Evolutionary conservation across 64 coral and sea anemone genomes (phyloP).

Genomic region (Actinia equina): DNA sequence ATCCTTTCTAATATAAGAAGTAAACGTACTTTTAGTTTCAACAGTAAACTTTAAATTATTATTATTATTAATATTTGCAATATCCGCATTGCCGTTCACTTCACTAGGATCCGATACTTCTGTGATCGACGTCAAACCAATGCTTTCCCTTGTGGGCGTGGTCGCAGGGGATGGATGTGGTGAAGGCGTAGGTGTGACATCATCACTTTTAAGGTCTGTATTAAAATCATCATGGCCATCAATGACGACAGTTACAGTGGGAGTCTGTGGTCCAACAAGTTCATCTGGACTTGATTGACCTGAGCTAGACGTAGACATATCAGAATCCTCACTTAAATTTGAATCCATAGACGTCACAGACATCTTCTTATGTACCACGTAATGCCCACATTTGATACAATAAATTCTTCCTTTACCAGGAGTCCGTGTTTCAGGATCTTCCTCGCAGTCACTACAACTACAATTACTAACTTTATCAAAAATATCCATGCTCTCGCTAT

Average conservation of each 20-base stretch:
- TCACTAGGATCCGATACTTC: conserved; percentile 28
- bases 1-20: background rate
- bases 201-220: background rate
- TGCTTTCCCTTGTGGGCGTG: conserved; percentile 4
- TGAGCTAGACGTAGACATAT: conserved; percentile 32
- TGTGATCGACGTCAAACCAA: background rate
- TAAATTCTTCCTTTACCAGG: background rate
- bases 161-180: conserved; percentile 20
- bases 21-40: background rate
- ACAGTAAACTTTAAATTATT: conserved; percentile 22
- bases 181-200: conserved; percentile 19
- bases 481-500: background rate
- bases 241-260: conserved; percentile 54
- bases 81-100: conserved; percentile 9
- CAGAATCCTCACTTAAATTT: conserved; percentile 61
- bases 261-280: conserved; percentile 18
- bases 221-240: conserved; percentile 18
- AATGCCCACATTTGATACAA: conserved; percentile 13
- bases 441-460: conserved; percentile 18
- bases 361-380: background rate
- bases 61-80: background rate
- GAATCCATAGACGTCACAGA: conserved; percentile 8
- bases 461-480: conserved; percentile 14
- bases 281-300: background rate
- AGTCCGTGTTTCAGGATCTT: background rate